phyloP scores from a whole-genome alignment of 2,888 invertebrate species.

The Trachelus iudaicus region DNA sequence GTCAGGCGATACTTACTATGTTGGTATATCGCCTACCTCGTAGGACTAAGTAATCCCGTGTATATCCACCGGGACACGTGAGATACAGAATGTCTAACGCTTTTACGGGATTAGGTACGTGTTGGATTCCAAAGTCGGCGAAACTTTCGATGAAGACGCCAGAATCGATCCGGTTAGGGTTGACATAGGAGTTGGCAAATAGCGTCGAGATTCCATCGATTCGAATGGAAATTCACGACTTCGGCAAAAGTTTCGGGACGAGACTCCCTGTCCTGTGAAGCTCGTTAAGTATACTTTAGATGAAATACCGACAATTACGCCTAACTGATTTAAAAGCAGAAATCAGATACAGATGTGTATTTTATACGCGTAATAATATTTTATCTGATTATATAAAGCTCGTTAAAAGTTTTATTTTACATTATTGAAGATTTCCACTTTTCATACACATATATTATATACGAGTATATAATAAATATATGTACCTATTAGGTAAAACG shows the following conservation, averaged over 20 bases:
- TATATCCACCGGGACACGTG: neutral
- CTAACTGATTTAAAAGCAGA: neutral
- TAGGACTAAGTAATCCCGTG: neutral
- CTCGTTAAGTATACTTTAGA: neutral
- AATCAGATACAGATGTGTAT: neutral
- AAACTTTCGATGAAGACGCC: neutral
- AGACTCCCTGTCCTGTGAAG: neutral
- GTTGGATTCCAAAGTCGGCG: neutral
- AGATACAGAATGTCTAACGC: neutral
- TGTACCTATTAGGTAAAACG: neutral
- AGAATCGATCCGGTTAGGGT: neutral
- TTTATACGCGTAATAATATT: neutral
- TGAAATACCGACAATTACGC: neutral
- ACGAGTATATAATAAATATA: neutral
- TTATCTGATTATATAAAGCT: neutral
- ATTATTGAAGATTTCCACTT: neutral
- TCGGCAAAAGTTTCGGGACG: neutral
- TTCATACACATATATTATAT: neutral
- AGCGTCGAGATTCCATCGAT: neutral
- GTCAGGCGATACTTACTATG: neutral
- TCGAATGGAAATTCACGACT: neutral
- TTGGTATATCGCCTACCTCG: neutral
- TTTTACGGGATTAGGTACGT: neutral
- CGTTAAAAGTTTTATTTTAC: neutral
- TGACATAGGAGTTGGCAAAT: neutral